Evolutionary conservation across 2,888 invertebrate genomes (phyloP).

Genomic region (Nomada goodeniana): DNA sequence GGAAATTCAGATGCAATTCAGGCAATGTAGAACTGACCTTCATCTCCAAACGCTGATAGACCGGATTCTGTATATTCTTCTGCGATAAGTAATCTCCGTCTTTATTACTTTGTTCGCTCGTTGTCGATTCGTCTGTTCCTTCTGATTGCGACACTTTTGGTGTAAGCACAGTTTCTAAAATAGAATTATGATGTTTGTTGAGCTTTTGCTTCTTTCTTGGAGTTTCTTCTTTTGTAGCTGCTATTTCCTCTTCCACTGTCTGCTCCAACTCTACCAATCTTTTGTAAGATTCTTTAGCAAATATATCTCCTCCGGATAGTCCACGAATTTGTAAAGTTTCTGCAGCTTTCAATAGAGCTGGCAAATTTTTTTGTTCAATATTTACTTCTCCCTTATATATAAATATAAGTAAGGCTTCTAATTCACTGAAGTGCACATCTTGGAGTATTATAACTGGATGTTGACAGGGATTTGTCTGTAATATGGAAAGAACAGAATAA

Average conservation of each 20-base stretch:
- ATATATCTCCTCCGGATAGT: conserved; percentile 86
- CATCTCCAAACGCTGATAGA: conserved; percentile 79
- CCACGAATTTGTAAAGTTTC: conserved; percentile 89
- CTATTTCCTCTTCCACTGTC: conserved; percentile 63
- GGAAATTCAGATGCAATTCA: background rate
- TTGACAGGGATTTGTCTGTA: conserved; percentile 90
- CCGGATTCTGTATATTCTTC: conserved; percentile 73
- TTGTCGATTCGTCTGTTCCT: conserved; percentile 71
- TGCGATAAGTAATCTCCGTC: conserved; percentile 70
- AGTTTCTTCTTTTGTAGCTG: conserved; percentile 69
- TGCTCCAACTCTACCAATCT: conserved; percentile 76
- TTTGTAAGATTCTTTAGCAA: conserved; percentile 84
- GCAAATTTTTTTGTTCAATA: conserved; percentile 89
- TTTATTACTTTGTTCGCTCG: conserved; percentile 73
- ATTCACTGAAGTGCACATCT: conserved; percentile 89
- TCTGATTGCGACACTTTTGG: conserved; percentile 72
- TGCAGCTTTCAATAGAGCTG: conserved; percentile 88
- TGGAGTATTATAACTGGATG: conserved; percentile 91
- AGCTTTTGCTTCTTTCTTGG: conserved; percentile 78
- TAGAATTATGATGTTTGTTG: conserved; percentile 73
- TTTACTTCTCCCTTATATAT: conserved; percentile 91
- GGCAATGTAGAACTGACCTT: conserved; percentile 70
- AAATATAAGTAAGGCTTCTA: conserved; percentile 88
- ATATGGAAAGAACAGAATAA: conserved; percentile 73
- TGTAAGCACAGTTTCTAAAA: conserved; percentile 77